Conservation (phyloP, 2,888 invertebrate species). For the Neoascia interrupta region DNA sequence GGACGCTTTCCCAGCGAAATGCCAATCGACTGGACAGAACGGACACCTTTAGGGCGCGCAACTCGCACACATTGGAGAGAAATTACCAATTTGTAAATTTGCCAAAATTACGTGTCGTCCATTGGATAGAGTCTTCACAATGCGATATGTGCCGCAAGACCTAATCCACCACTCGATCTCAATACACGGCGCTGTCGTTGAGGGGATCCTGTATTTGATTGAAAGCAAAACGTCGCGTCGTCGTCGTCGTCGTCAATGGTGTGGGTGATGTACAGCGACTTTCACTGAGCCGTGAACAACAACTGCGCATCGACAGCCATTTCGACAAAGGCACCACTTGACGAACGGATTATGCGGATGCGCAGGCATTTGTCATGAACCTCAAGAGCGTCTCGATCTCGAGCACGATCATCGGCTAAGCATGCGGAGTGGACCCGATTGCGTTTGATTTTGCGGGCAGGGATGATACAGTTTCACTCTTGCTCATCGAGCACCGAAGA, state of each 20-base stretch:
- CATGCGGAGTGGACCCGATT: slow-evolving; percentile 17
- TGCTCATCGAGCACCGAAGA: background rate
- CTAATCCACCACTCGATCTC: slow-evolving; percentile 29
- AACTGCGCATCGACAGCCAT: too few relatives aligned
- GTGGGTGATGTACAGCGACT: slow-evolving; percentile 34
- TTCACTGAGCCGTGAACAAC: slow-evolving; percentile 49
- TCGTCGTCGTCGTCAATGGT: too few relatives aligned
- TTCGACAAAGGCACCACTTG: too few relatives aligned
- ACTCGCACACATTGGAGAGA: slow-evolving; percentile 31
- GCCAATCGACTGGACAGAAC: slow-evolving; percentile 1
- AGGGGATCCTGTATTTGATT: slow-evolving; percentile 31
- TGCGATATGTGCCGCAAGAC: slow-evolving; percentile 23
- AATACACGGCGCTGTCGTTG: too few relatives aligned
- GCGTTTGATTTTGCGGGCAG: slow-evolving; percentile 10
- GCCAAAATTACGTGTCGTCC: slow-evolving; percentile 35
- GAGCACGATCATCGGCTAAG: background rate
- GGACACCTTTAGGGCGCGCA: slow-evolving; percentile 38
- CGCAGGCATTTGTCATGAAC: slow-evolving; percentile 16
- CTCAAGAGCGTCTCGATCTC: background rate
- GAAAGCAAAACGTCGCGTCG: too few relatives aligned
- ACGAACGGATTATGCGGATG: too few relatives aligned
- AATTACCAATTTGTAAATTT: slow-evolving; percentile 40
- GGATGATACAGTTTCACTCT: slow-evolving; percentile 40
- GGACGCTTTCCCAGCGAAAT: slow-evolving; percentile 47
- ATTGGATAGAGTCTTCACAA: slow-evolving; percentile 15